Evolutionary conservation across 2,797 vertebrate genomes (phyloP).

Genomic region (Bradypus variegatus): DNA sequence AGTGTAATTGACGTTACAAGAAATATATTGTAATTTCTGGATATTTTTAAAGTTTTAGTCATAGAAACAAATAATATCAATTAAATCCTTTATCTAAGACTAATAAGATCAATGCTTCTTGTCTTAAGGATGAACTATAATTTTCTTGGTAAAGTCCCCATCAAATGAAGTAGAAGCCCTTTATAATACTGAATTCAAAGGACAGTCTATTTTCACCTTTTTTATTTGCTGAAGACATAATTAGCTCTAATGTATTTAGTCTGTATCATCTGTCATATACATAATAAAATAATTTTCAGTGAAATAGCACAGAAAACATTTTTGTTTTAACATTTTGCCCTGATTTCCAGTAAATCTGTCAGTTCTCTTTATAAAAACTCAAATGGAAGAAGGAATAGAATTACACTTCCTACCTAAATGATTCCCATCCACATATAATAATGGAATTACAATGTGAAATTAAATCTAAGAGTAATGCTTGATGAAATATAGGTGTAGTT

Average conservation of each 20-base stretch:
- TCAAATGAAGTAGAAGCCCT: not conserved
- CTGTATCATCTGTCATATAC: not conserved
- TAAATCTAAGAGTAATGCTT: not conserved
- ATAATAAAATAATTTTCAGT: not conserved
- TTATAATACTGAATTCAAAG: not conserved
- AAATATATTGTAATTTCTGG: not conserved
- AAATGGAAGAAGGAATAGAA: slow-evolving; percentile 23
- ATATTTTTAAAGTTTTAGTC: not conserved
- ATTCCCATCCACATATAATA: not conserved
- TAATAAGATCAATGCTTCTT: not conserved
- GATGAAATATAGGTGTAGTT: not conserved
- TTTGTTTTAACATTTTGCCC: not conserved
- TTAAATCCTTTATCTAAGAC: not conserved
- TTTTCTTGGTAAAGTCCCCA: not conserved
- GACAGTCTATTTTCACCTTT: not conserved
- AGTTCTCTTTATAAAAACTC: not conserved
- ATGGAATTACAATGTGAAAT: slow-evolving; percentile 13
- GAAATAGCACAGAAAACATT: not conserved
- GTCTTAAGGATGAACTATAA: not conserved
- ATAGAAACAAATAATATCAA: not conserved
- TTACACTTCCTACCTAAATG: not conserved
- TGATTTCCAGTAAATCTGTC: not conserved
- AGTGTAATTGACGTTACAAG: not conserved
- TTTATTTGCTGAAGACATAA: not conserved
- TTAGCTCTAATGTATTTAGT: not conserved